phyloP scores from a whole-genome alignment of 2,888 invertebrate genomes.

The Volucella bombylans region DNA sequence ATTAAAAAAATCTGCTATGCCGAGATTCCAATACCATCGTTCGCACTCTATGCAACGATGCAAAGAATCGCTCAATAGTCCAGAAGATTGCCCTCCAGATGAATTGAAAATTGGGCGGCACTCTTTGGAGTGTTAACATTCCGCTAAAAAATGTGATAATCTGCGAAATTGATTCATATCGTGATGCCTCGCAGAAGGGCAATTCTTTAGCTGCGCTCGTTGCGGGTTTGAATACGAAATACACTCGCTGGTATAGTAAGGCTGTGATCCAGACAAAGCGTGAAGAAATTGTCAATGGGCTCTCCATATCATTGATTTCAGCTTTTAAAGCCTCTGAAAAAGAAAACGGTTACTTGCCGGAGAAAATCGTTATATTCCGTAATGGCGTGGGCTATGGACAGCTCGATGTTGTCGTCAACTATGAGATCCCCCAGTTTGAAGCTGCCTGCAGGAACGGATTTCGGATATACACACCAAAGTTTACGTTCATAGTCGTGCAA shows the following conservation, averaged over 20 bases:
- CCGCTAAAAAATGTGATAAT: conserved; percentile 92
- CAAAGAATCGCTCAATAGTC: conserved; percentile 89
- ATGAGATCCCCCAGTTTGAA: conserved; percentile 88
- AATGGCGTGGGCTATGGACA: conserved; percentile 98
- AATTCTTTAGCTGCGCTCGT: conserved; percentile 90
- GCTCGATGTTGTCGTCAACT: conserved; percentile 87
- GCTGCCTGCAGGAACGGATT: conserved; percentile 77
- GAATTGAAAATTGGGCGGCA: conserved; percentile 96
- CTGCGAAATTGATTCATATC: conserved; percentile 94
- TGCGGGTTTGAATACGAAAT: conserved; percentile 88
- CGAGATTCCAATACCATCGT: conserved; percentile 90
- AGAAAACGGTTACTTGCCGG: conserved; percentile 88
- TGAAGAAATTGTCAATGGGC: conserved; percentile 89
- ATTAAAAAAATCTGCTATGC: conserved; percentile 94
- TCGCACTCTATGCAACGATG: conserved; percentile 87
- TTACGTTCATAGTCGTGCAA: conserved; percentile 94
- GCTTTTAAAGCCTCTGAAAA: conserved; percentile 87
- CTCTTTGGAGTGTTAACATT: conserved; percentile 92
- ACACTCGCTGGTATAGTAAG: conserved; percentile 92
- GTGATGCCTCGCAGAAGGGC: conserved; percentile 86
- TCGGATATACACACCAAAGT: conserved; percentile 84
- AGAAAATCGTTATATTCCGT: conserved; percentile 88
- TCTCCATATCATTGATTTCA: conserved; percentile 87
- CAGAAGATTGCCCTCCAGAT: conserved; percentile 96
- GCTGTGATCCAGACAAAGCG: conserved; percentile 87